Base-by-base conservation (phyloP, 2,797 vertebrate species). In the Sparus aurata region DNA sequence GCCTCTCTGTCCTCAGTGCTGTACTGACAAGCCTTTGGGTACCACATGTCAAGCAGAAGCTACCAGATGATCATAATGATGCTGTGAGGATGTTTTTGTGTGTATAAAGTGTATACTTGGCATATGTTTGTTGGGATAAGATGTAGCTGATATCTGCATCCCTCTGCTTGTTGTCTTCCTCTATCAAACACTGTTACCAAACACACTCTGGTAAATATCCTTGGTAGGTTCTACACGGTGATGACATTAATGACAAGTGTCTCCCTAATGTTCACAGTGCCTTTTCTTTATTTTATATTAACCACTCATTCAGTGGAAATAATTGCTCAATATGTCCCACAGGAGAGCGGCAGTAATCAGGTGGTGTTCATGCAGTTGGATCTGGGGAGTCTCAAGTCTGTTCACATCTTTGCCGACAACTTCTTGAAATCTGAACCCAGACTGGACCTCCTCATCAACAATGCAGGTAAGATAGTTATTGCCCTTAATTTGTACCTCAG, bases 361-460 rank as follows among this genome's bases (percentile, higher is more conserved):
- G 95, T 98, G 65, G 84, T 85, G 49, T 97, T 96, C 91, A 97
- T 97, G 97, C 89, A 93, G 2, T 83, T 97, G 90, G 96, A 97
- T 85, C 91, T 98, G 87, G 95, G 94, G 84, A 96, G 92, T 92
- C 91, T 97, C 67, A 90, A 92, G 69, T 98, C 97, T 0, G 94
- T 98, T 18, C 94, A 88, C 75, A 90, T 90, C 73, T 98, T 98
- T 72, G 95, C 96, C 20, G 92, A 95, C 69, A 47, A 85, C 41
- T 97, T 97, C 90, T 93, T 97, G 82, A 93, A 65, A 64, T 93
- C 93, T 1, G 97, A 97, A 67, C 93, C 95, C 18, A 94, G 95
- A 49, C 93, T 98, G 77, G 96, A 98, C 87, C 86, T 97, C 78
- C 96, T 98, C 68, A 94, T 98, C 90, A 97, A 97, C 92, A 98